A percentile compares a stretch with the other conserved stretches of the same genome.
phyloP scores from a whole-genome alignment of 2,888 invertebrate species.

The Noctua janthina region DNA sequence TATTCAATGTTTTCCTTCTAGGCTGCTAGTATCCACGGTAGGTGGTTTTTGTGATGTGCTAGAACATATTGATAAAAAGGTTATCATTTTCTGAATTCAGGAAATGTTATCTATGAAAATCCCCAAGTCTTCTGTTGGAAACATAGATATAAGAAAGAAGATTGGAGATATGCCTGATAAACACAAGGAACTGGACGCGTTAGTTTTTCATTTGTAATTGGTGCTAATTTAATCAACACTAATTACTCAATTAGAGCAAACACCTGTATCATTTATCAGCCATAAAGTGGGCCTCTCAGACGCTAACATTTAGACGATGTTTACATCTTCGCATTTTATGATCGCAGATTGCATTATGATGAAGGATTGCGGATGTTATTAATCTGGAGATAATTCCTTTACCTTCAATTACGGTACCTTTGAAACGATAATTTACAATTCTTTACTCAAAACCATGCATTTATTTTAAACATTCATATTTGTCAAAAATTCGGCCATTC shows the following conservation, averaged over 20 bases:
- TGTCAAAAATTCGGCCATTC: not conserved
- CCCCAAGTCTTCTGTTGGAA: not conserved
- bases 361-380: not conserved
- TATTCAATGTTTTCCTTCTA: not conserved
- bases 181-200: not conserved
- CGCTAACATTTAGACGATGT: not conserved
- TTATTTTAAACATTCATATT: not conserved
- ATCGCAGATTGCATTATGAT: not conserved
- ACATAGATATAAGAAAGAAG: not conserved
- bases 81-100: not conserved
- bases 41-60: not conserved
- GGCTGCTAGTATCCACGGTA: not conserved
- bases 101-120: not conserved
- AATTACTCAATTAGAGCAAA: slow-evolving; percentile 22
- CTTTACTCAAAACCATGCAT: not conserved
- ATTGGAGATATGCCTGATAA: not conserved
- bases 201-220: slow-evolving; percentile 24
- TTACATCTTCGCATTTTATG: slow-evolving; percentile 1
- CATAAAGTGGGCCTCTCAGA: slow-evolving; percentile 24
- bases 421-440: not conserved
- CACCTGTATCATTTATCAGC: slow-evolving; percentile 25
- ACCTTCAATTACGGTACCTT: too few relatives aligned
- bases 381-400: not conserved
- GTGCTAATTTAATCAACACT: slow-evolving; percentile 42
- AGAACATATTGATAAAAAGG: not conserved